phyloP scores from a whole-genome alignment of 2,888 invertebrate species.

The Geophilus truncorum region DNA sequence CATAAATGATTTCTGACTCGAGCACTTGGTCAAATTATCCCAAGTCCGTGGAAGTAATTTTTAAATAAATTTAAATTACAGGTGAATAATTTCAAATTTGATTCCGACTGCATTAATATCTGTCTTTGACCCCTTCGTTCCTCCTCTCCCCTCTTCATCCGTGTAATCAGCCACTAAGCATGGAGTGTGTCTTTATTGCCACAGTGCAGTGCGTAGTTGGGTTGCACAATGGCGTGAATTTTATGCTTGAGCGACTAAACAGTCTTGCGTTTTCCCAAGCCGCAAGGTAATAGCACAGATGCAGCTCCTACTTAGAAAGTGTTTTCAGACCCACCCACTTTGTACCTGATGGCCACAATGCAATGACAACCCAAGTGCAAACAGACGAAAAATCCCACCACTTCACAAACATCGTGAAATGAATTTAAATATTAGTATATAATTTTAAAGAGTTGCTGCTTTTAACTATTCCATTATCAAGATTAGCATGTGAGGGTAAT shows the following conservation, averaged over 20 bases:
- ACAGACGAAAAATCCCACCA: background rate
- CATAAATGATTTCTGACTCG: background rate
- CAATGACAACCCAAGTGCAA: background rate
- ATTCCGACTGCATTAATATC: no score
- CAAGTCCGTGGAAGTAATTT: background rate
- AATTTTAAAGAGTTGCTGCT: no score
- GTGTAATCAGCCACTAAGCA: background rate
- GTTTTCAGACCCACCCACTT: background rate
- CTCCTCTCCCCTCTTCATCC: background rate
- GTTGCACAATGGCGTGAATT: background rate
- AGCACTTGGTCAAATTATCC: background rate
- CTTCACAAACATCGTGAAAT: no score
- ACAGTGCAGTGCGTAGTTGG: background rate
- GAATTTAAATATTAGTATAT: no score
- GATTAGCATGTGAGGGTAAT: no score
- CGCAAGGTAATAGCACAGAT: background rate
- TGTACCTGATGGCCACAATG: background rate
- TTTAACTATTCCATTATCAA: no score
- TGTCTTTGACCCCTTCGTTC: no score
- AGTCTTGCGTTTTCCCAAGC: background rate
- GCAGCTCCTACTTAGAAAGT: background rate
- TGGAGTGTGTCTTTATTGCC: background rate
- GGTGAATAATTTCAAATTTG: background rate
- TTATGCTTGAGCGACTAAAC: background rate
- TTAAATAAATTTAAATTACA: background rate